A percentile compares a stretch with the other conserved stretches of the same genome.
phyloP scores from a whole-genome alignment of 2,113 vertebrate species.

The Actenoides hombroni region DNA sequence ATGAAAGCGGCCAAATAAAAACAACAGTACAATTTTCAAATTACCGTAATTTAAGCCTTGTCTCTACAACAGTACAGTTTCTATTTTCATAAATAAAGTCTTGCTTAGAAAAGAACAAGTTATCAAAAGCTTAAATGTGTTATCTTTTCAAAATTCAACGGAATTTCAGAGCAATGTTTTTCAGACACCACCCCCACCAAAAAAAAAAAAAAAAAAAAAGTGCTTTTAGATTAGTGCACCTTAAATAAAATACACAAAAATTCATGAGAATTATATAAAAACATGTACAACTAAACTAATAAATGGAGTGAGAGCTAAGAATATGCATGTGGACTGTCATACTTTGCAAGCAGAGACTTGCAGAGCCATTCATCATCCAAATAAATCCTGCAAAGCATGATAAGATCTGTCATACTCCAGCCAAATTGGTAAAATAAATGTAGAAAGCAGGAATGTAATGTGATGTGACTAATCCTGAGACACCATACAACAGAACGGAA shows the following conservation, averaged over 20 bases:
- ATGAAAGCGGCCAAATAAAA: background rate
- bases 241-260: slow-evolving; percentile 23
- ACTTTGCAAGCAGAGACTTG: slow-evolving; percentile 64
- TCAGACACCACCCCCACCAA: background rate
- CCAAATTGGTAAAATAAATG: slow-evolving; percentile 59
- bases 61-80: background rate
- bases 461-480: slow-evolving; percentile 51
- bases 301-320: slow-evolving; percentile 50
- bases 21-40: background rate
- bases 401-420: slow-evolving; percentile 61
- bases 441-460: slow-evolving; percentile 45
- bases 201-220: background rate
- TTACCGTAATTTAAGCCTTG: background rate
- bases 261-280: background rate
- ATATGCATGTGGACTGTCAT: slow-evolving; percentile 46
- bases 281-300: background rate
- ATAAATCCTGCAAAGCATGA: slow-evolving; percentile 46
- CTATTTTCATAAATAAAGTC: background rate
- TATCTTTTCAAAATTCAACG: background rate
- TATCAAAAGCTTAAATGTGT: background rate
- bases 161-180: background rate
- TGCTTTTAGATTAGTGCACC: background rate
- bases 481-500: background rate
- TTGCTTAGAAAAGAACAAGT: background rate
- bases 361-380: slow-evolving; percentile 56